Evolutionary conservation across 1,140 invertebrate species (phyloP), one percentile per base, ranked within the genome.

Genomic region (Ips nitidus): DNA sequence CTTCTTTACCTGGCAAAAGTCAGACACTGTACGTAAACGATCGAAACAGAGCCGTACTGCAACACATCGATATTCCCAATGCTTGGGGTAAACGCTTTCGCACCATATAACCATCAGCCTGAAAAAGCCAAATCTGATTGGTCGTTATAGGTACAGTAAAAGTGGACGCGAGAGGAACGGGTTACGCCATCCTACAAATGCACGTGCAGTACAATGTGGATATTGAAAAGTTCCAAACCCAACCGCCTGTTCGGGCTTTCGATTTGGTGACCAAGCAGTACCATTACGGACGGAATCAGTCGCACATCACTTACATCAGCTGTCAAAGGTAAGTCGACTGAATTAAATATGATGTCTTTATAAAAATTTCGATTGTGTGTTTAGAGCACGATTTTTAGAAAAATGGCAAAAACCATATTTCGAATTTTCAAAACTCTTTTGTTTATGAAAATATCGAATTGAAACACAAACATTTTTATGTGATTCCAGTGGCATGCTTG

Each of bases 201-300:
- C 90, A 91, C 55, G 93, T 96, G n/a, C 92, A 95, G 77, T 97
- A 97, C 80, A 96, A 97, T 83, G 94, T 98, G 40, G 95, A 98
- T 80, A 90, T 91, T 72, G 80, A 84, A n/a, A 86, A 87, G 77
- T 94, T 94, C 82, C 90, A 96, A 80, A 96, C 93, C 1, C 82
- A 87, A 70, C 94, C 95, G 36, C 93, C 94, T 3, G 84, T 92
- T 42, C 83, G 83, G 52, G 86, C 94, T 2, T 96, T 96, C 79
- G 85, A 88, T 64, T 82, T 95, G 59, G 77, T 84, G 52, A 88
- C 91, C 0, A 85, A 85, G 71, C 88, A 90, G 22, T 84, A 88
- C 73, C 95, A 91, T 81, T 86, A 90, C 76, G 95, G 95, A 53
- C 88, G 94, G 77, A 98, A 98, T 87, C 92, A 93, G 84, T 98